A percentile compares a stretch with the other conserved stretches of the same genome.
Evolutionary conservation across 2,113 vertebrate genomes (phyloP).

Genomic region (Scortum barcoo): DNA sequence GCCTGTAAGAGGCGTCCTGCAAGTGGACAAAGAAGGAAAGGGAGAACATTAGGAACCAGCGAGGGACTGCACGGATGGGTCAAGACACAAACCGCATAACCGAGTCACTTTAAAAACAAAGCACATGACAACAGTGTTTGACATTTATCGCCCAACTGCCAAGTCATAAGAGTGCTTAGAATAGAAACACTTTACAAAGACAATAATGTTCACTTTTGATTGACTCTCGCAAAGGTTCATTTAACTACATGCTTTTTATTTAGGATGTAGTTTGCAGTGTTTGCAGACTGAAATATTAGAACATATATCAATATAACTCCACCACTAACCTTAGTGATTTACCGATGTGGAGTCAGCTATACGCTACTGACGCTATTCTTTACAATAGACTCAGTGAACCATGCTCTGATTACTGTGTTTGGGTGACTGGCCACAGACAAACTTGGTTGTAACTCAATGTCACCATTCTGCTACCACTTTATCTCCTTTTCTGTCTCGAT

Average conservation of each 20-base stretch:
- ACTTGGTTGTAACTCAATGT: constrained; percentile 7
- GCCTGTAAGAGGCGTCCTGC: constrained; percentile 94
- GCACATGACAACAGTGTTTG: background rate
- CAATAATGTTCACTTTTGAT: background rate
- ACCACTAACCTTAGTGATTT: background rate
- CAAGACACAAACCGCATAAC: background rate
- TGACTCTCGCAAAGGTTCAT: background rate
- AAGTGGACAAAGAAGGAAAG: constrained; percentile 64
- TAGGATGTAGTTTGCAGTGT: constrained; percentile 1
- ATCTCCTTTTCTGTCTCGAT: background rate
- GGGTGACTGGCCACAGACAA: constrained; percentile 36
- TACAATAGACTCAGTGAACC: constrained; percentile 24
- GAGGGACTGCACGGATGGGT: background rate
- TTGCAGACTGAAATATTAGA: background rate
- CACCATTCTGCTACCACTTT: constrained; percentile 17
- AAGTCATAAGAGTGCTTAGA: no score
- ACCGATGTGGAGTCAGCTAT: constrained; percentile 16
- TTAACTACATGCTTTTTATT: background rate
- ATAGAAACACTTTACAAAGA: background rate
- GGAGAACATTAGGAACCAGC: constrained; percentile 32
- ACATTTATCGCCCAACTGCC: background rate
- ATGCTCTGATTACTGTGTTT: constrained; percentile 34
- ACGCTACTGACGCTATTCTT: background rate
- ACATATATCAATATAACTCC: background rate
- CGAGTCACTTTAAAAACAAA: background rate